Conservation (phyloP, 2,797 vertebrate genomes). For the Eptatretus atami region DNA sequence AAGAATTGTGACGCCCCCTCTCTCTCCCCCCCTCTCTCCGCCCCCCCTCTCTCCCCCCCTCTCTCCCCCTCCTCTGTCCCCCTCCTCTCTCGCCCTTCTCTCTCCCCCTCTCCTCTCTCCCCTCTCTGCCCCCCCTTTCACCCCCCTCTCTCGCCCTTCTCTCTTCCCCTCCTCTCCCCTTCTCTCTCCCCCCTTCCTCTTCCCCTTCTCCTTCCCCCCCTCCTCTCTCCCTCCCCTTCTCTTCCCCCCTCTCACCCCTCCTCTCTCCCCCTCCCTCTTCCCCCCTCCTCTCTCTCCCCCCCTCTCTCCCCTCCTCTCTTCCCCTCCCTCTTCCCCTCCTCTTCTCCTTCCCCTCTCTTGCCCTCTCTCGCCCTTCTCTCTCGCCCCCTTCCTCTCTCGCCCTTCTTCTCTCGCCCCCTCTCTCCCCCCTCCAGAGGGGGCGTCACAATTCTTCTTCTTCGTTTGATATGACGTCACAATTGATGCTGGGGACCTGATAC, state of each 20-base stretch:
- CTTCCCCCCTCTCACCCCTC: background rate
- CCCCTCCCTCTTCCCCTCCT: too few species aligned
- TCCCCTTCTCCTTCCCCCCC: background rate
- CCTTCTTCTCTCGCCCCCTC: too few species aligned
- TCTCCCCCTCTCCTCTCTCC: background rate
- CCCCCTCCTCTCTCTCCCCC: background rate
- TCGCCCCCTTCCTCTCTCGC: too few species aligned
- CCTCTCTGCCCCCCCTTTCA: background rate
- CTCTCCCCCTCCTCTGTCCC: background rate
- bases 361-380: too few species aligned
- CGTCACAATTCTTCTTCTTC: too few species aligned
- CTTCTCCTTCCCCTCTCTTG: too few species aligned
- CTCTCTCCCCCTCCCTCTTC: background rate
- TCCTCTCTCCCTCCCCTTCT: background rate
- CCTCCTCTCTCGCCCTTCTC: background rate
- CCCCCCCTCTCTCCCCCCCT: background rate
- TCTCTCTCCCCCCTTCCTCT: background rate
- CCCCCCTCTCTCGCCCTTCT: background rate
- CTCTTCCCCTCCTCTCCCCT: background rate
- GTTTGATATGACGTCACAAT: too few species aligned
- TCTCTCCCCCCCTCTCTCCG: background rate
- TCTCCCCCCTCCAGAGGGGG: too few species aligned
- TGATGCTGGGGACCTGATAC: too few species aligned
- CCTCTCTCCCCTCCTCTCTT: too few species aligned
- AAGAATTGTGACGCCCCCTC: too few species aligned